A percentile compares a stretch with the other conserved stretches of the same genome.
These are phyloP conservation scores for Eupithecia exiguata DNA, from an alignment of 2,888 invertebrate species.

Conservation along the genomic window DNA sequence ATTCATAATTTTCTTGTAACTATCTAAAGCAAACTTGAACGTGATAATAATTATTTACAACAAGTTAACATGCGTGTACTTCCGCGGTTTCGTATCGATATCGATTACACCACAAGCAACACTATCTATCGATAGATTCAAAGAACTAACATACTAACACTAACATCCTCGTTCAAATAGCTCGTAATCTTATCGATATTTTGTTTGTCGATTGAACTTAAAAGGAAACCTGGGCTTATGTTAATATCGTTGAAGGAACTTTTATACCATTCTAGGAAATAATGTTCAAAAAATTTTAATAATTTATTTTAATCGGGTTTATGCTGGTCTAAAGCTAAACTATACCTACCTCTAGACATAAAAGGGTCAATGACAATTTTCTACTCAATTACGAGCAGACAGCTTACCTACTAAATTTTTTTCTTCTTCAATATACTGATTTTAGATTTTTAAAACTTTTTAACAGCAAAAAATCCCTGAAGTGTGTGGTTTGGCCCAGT, in stretches of 20 bases:
- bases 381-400: not conserved
- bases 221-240: slow-evolving; percentile 23
- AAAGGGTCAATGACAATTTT: not conserved
- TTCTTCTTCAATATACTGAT: not conserved
- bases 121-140: slow-evolving; percentile 41
- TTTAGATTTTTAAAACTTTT: not conserved
- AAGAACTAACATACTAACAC: slow-evolving; percentile 42
- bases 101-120: slow-evolving; percentile 40
- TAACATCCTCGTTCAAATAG: slow-evolving; percentile 33
- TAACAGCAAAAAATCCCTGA: slow-evolving; percentile 30
- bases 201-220: slow-evolving; percentile 20
- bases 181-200: slow-evolving; percentile 30
- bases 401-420: too few relatives aligned
- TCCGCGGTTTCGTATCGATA: slow-evolving; percentile 38
- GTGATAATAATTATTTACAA: not conserved
- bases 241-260: not conserved
- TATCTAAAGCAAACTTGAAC: not conserved
- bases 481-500: slow-evolving; percentile 34
- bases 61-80: slow-evolving; percentile 15
- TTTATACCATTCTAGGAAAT: not conserved
- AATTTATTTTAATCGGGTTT: too few relatives aligned
- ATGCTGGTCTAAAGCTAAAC: too few relatives aligned
- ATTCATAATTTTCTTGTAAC: not conserved
- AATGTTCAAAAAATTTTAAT: not conserved
- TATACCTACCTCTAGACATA: too few relatives aligned